Evolutionary conservation across 2,888 invertebrate species (phyloP).

Genomic region (Eupeodes luniger): DNA sequence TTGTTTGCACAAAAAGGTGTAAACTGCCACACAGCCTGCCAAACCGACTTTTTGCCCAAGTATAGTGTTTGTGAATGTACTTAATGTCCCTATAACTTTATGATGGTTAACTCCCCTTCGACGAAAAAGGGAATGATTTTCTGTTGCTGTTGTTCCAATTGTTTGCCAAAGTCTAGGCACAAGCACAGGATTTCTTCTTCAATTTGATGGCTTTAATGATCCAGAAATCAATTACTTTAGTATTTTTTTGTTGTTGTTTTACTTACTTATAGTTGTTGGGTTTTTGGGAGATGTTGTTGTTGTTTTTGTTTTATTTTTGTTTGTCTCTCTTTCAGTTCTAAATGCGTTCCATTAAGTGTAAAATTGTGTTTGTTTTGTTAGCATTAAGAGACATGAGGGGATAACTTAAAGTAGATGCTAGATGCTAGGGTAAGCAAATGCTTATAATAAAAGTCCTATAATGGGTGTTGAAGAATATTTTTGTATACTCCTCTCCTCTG

Average conservation of each 20-base stretch:
- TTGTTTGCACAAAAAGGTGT: constrained; percentile 65
- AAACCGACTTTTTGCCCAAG: background rate
- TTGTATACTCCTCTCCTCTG: background rate
- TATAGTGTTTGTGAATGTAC: constrained; percentile 19
- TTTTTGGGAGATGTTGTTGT: background rate
- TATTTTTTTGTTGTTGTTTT: constrained; percentile 2
- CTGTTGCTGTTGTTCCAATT: constrained; percentile 11
- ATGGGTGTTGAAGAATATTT: constrained; percentile 25
- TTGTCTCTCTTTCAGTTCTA: constrained; percentile 9
- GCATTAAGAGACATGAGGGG: background rate
- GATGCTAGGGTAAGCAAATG: constrained; percentile 5
- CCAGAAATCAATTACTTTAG: constrained; percentile 57
- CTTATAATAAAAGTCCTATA: constrained; percentile 10
- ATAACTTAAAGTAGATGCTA: background rate
- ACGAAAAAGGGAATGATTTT: background rate
- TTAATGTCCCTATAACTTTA: constrained; percentile 12
- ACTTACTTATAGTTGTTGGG: background rate
- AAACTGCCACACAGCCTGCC: constrained; percentile 32
- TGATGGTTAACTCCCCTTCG: background rate
- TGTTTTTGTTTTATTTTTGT: constrained; percentile 10
- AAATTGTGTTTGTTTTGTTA: constrained; percentile 46
- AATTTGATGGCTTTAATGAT: constrained; percentile 52
- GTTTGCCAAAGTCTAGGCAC: constrained; percentile 36
- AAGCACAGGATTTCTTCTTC: constrained; percentile 50
- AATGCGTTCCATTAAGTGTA: constrained; percentile 49